phyloP scores from a whole-genome alignment of 1,140 invertebrate species.

The Drosophila carrolli region DNA sequence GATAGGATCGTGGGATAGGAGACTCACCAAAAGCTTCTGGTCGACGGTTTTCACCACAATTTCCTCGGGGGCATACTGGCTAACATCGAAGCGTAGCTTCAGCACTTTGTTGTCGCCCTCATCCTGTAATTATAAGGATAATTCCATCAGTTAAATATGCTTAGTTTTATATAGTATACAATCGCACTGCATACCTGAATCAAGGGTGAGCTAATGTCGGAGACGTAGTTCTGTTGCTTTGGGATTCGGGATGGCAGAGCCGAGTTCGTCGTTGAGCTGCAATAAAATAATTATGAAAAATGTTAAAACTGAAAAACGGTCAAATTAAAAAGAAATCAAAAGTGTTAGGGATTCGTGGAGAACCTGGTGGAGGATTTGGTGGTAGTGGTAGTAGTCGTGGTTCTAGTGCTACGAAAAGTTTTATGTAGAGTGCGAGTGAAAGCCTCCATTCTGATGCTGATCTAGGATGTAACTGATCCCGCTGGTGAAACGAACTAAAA shows the following conservation, averaged over 20 bases:
- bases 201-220: slow-evolving; percentile 94
- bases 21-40: slow-evolving; percentile 95
- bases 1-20: too few relatives aligned
- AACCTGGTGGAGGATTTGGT: slow-evolving; percentile 33
- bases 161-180: neutral
- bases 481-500: slow-evolving; percentile 38
- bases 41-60: slow-evolving; percentile 98
- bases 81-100: slow-evolving; percentile 96
- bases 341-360: slow-evolving; percentile 6
- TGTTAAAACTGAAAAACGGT: slow-evolving; percentile 1
- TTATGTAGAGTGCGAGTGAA: slow-evolving; percentile 67
- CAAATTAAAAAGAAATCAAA: neutral
- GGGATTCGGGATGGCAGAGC: slow-evolving; percentile 77
- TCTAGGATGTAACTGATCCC: slow-evolving; percentile 22
- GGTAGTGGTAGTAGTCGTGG: slow-evolving; percentile 44
- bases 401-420: slow-evolving; percentile 61
- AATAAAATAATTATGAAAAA: slow-evolving; percentile 26
- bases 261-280: slow-evolving; percentile 87
- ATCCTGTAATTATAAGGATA: slow-evolving; percentile 86
- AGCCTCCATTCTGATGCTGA: slow-evolving; percentile 47
- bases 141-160: neutral
- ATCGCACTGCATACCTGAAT: slow-evolving; percentile 86
- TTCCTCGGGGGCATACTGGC: slow-evolving; percentile 97
- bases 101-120: slow-evolving; percentile 95
- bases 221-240: slow-evolving; percentile 83